Percentiles rank a stretch among this genome's conserved stretches.
Evolutionary conservation across 1,140 invertebrate genomes (phyloP).

Genomic region (Bactericera cockerelli): DNA sequence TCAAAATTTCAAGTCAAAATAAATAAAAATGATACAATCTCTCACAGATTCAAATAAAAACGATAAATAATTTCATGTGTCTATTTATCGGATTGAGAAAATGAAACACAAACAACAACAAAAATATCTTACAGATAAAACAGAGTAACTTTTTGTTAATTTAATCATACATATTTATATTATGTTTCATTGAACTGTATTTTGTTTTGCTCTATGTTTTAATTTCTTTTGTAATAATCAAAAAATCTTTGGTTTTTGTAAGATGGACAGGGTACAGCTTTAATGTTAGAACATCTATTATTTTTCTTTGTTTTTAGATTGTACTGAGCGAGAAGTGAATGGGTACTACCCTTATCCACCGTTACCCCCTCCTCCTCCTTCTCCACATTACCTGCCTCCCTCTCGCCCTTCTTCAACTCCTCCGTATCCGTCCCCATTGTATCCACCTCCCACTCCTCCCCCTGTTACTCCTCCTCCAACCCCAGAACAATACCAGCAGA

Average conservation of each 20-base stretch:
- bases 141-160: no score
- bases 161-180: no score
- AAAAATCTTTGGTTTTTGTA: background rate
- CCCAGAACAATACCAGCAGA: constrained; percentile 2
- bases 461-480: background rate
- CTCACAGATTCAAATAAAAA: no score
- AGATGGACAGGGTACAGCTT: constrained; percentile 8
- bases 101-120: no score
- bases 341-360: background rate
- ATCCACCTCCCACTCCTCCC: background rate
- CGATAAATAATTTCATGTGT: no score
- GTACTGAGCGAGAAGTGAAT: background rate
- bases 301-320: constrained; percentile 8
- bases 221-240: no score
- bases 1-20: no score
- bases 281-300: constrained; percentile 1
- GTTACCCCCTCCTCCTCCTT: background rate
- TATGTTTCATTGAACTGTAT: background rate
- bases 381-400: background rate
- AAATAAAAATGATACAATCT: no score
- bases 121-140: no score
- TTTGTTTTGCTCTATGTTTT: constrained; percentile 1
- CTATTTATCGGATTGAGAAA: no score
- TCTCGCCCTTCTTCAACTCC: background rate
- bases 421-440: background rate